Conservation (phyloP, 2,888 invertebrate genomes). For the Parapristionchus giblindavisi region DNA sequence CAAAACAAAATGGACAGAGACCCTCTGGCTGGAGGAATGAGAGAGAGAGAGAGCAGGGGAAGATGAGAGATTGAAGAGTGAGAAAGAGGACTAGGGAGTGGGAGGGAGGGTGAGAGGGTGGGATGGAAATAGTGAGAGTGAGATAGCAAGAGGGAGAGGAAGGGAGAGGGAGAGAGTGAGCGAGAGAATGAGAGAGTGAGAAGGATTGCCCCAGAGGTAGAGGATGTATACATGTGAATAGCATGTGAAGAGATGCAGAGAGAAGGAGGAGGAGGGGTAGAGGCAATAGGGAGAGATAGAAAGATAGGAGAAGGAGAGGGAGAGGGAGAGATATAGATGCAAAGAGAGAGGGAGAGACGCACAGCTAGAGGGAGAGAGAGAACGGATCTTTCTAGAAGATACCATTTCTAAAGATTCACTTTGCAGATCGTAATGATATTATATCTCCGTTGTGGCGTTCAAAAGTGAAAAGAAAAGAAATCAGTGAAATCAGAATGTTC, state of each 20-base stretch:
- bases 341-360: background rate
- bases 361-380: background rate
- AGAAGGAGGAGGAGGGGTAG: slow-evolving; percentile 2
- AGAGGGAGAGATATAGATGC: background rate
- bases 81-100: background rate
- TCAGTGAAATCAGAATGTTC: too few species aligned
- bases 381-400: too few species aligned
- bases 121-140: background rate
- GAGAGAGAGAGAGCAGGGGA: background rate
- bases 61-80: background rate
- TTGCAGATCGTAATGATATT: too few species aligned
- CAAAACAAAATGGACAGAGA: too few species aligned
- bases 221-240: slow-evolving; percentile 13
- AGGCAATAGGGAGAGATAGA: background rate
- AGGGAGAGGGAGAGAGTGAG: background rate
- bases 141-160: background rate
- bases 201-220: background rate
- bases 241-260: background rate
- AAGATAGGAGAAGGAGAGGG: background rate
- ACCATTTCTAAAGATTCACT: too few species aligned
- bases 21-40: background rate
- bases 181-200: background rate
- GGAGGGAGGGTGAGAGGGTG: background rate
- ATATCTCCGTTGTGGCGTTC: too few species aligned
- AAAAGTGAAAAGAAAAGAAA: too few species aligned